Percentiles rank a stretch among this genome's conserved stretches.
Evolutionary conservation across 2,113 vertebrate genomes (phyloP).

Genomic region (Leptobrachium ailaonicum): DNA sequence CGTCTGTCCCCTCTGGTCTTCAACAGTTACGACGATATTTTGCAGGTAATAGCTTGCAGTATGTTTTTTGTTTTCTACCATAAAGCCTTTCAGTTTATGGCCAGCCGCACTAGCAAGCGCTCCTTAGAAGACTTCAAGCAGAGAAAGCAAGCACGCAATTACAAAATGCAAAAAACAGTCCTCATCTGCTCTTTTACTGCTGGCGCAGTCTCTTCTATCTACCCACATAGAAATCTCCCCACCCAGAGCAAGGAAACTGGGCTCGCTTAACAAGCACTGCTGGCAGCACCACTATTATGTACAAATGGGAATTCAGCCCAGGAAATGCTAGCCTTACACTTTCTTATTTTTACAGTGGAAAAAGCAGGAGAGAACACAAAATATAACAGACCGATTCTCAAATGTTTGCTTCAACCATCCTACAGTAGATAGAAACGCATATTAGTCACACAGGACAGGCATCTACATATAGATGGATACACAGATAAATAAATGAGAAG

Average conservation of each 20-base stretch:
- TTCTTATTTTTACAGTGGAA: background rate
- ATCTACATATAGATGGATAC: too few species aligned
- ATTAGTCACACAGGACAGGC: too few species aligned
- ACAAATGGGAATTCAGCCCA: conserved; percentile 37
- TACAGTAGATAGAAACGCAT: too few species aligned
- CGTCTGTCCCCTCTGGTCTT: too few species aligned
- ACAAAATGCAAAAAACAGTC: conserved; percentile 3
- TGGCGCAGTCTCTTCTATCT: conserved; percentile 23
- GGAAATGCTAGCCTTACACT: conserved; percentile 19
- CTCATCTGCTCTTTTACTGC: conserved; percentile 37
- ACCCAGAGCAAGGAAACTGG: conserved; percentile 37
- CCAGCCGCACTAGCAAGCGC: background rate
- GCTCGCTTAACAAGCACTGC: conserved; percentile 26
- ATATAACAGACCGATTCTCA: too few species aligned
- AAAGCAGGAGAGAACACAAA: too few species aligned
- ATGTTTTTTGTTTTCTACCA: too few species aligned
- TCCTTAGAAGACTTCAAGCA: conserved; percentile 8
- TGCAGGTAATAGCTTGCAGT: too few species aligned
- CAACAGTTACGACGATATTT: too few species aligned
- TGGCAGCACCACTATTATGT: conserved; percentile 37
- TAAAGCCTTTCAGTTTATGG: too few species aligned
- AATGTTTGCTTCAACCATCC: too few species aligned
- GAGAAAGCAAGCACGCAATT: background rate
- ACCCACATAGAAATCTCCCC: conserved; percentile 43
- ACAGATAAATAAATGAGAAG: too few species aligned